Evolutionary conservation across 2,888 invertebrate species (phyloP).

Genomic region (Platerodrilus igneus): DNA sequence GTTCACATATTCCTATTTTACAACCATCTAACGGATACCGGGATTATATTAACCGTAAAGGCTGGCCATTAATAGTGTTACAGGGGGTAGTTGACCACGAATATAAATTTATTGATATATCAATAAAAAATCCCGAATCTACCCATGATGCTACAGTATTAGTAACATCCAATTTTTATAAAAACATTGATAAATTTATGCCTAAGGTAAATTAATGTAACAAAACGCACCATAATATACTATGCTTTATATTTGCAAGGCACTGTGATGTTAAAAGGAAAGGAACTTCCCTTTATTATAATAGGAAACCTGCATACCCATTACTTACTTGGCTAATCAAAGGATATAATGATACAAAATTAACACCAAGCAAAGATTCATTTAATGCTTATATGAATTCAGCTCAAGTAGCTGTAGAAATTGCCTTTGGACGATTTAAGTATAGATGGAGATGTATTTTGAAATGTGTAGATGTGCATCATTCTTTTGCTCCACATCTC

Average conservation of each 20-base stretch:
- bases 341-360: no score
- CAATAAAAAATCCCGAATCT: slow-evolving; percentile 17
- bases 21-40: slow-evolving; percentile 22
- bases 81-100: slow-evolving; percentile 28
- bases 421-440: slow-evolving; percentile 17
- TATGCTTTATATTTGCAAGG: no score
- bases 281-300: no score
- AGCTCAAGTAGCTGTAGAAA: slow-evolving; percentile 22
- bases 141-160: slow-evolving; percentile 26
- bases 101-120: slow-evolving; percentile 20
- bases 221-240: no score
- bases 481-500: slow-evolving; percentile 22
- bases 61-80: slow-evolving; percentile 25
- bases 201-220: no score
- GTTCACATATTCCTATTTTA: slow-evolving; percentile 26
- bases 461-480: slow-evolving; percentile 24
- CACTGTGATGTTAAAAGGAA: slow-evolving; percentile 20
- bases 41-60: slow-evolving; percentile 29
- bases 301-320: no score
- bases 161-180: slow-evolving; percentile 15
- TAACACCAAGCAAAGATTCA: slow-evolving; percentile 23
- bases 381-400: slow-evolving; percentile 24
- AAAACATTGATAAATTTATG: no score
- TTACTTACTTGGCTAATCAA: no score
- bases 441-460: slow-evolving; percentile 23